Percentiles rank a stretch among this genome's conserved stretches.
These are phyloP conservation scores for Apocrypta bakeri DNA, from an alignment of 1,140 invertebrate genomes.

Conservation along the genomic window DNA sequence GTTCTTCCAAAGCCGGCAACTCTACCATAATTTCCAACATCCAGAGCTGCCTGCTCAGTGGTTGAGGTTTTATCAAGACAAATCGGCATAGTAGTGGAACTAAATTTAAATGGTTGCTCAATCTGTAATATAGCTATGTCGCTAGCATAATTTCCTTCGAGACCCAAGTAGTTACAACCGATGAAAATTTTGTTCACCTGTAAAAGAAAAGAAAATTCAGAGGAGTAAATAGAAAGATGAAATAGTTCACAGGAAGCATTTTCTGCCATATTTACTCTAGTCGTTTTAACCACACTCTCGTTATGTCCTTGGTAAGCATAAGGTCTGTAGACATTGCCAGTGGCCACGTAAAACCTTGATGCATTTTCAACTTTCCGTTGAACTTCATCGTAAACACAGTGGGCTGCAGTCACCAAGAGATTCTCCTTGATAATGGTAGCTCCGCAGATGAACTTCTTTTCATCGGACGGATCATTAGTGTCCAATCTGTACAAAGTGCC, in stretches of 20 bases:
- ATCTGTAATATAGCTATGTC: slow-evolving; percentile 69
- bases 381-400: slow-evolving; percentile 67
- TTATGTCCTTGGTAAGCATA: slow-evolving; percentile 61
- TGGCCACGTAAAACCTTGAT: slow-evolving; percentile 56
- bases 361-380: slow-evolving; percentile 46
- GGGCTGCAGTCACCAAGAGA: slow-evolving; percentile 69
- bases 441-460: slow-evolving; percentile 63
- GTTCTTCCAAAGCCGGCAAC: slow-evolving; percentile 71
- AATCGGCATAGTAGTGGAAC: slow-evolving; percentile 60
- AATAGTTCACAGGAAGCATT: too few species aligned
- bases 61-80: slow-evolving; percentile 63
- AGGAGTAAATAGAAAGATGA: background rate
- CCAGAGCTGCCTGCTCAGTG: slow-evolving; percentile 53
- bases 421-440: slow-evolving; percentile 66
- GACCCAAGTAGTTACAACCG: slow-evolving; percentile 63
- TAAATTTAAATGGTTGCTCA: slow-evolving; percentile 60
- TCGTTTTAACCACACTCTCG: slow-evolving; percentile 56
- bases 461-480: too few species aligned
- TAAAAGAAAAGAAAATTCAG: background rate
- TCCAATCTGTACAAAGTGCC: slow-evolving; percentile 67
- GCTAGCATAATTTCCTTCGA: slow-evolving; percentile 62
- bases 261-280: slow-evolving; percentile 26
- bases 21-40: slow-evolving; percentile 61
- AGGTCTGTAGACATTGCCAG: slow-evolving; percentile 67
- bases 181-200: slow-evolving; percentile 67